phyloP scores from a whole-genome alignment of 2,797 vertebrate species.

The Synanceia verrucosa region DNA sequence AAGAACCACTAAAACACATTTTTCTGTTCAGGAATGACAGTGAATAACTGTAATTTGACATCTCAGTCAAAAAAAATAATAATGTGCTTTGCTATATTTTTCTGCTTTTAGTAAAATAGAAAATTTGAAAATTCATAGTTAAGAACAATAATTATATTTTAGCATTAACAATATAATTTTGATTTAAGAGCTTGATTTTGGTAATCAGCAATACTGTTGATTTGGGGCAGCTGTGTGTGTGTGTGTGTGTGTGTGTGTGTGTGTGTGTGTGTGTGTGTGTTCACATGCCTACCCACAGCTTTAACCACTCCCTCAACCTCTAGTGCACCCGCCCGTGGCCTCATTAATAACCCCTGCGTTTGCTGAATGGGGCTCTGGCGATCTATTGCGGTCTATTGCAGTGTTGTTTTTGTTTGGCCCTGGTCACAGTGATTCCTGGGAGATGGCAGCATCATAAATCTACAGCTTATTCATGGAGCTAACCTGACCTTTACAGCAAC shows the following conservation, averaged over 20 bases:
- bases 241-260: not conserved
- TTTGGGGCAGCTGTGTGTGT: no score
- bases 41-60: no score
- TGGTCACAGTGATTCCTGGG: slow-evolving; percentile 73
- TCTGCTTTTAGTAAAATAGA: no score
- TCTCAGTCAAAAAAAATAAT: no score
- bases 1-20: no score
- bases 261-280: not conserved
- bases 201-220: no score
- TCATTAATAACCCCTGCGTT: slow-evolving; percentile 74
- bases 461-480: slow-evolving; percentile 78
- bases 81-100: no score
- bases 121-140: no score
- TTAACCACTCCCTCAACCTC: slow-evolving; percentile 64
- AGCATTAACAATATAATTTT: no score
- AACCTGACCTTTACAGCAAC: slow-evolving; percentile 77
- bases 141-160: no score
- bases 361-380: slow-evolving; percentile 61
- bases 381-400: slow-evolving; percentile 67
- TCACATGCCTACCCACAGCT: slow-evolving; percentile 4
- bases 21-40: no score
- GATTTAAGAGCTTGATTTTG: no score
- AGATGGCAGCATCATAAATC: slow-evolving; percentile 81
- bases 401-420: slow-evolving; percentile 75
- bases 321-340: slow-evolving; percentile 53